Conservation (phyloP, 2,113 vertebrate genomes). For the Cathartes aura region DNA sequence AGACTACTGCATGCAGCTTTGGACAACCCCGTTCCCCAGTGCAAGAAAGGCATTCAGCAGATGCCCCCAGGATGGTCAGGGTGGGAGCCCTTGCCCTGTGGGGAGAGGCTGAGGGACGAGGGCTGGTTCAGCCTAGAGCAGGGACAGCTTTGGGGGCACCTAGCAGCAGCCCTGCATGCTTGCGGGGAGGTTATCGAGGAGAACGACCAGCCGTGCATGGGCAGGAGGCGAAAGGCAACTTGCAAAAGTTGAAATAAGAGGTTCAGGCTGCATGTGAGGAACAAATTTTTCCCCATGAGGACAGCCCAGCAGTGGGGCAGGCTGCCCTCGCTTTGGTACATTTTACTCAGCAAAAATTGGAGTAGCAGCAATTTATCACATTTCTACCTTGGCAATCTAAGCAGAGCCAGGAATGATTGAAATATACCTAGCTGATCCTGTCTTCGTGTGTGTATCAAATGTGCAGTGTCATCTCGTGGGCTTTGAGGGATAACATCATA, state of each 20-base stretch:
- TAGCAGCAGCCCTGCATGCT: background rate
- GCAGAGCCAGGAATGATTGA: background rate
- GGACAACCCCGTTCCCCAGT: background rate
- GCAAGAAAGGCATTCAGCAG: background rate
- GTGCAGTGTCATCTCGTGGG: fast-evolving
- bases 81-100: background rate
- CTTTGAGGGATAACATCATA: background rate
- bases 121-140: background rate
- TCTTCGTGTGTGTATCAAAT: fast-evolving
- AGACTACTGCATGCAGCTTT: background rate
- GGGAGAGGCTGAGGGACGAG: background rate
- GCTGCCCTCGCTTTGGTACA: fast-evolving
- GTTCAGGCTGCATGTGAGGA: background rate
- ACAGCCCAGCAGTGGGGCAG: background rate
- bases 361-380: background rate
- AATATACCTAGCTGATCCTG: background rate
- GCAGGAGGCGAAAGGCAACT: background rate
- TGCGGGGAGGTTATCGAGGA: fast-evolving
- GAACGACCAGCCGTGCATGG: fast-evolving
- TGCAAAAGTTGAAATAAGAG: background rate
- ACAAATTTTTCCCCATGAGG: background rate
- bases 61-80: background rate
- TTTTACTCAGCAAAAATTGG: background rate
- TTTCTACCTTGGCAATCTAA: background rate
- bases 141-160: fast-evolving